Evolutionary conservation across 2,888 invertebrate genomes (phyloP), one percentile per base, ranked within the genome.

Genomic region (Microdon myrmicae): DNA sequence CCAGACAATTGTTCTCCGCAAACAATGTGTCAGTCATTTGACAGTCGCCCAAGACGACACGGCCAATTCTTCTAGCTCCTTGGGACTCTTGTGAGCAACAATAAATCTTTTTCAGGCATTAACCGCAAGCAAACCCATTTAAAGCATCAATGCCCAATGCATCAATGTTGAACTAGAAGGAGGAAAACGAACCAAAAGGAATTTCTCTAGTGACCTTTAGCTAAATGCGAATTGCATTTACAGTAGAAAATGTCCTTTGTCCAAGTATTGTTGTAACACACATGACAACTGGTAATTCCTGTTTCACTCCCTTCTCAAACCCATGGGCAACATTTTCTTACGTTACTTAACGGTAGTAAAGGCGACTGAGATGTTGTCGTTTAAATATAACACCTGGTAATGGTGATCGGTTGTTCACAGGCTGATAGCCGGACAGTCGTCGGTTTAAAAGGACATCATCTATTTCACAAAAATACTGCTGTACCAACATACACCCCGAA

Each of bases 301-400:
- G 41, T 51, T 58, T 64, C 64, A 64, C 64, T 64, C 64, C 64
- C 43, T 29, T 47, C 14, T 9, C n/a, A n/a, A n/a, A n/a, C n/a
- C n/a, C n/a, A n/a, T n/a, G n/a, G n/a, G n/a, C n/a, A n/a, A n/a
- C n/a, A n/a, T n/a, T n/a, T n/a, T n/a, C n/a, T n/a, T n/a, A n/a
- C n/a, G n/a, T n/a, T n/a, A n/a, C n/a, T n/a, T n/a, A n/a, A n/a
- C n/a, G n/a, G n/a, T n/a, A n/a, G n/a, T n/a, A n/a, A n/a, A n/a
- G n/a, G n/a, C n/a, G n/a, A n/a, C n/a, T n/a, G n/a, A n/a, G n/a
- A n/a, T n/a, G n/a, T n/a, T n/a, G n/a, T n/a, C n/a, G n/a, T n/a
- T n/a, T n/a, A n/a, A n/a, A n/a, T n/a, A n/a, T n/a, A n/a, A n/a
- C n/a, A n/a, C n/a, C n/a, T n/a, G n/a, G n/a, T n/a, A n/a, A n/a